Conservation (phyloP, 2,888 invertebrate genomes). For the Aphodius sticticus region DNA sequence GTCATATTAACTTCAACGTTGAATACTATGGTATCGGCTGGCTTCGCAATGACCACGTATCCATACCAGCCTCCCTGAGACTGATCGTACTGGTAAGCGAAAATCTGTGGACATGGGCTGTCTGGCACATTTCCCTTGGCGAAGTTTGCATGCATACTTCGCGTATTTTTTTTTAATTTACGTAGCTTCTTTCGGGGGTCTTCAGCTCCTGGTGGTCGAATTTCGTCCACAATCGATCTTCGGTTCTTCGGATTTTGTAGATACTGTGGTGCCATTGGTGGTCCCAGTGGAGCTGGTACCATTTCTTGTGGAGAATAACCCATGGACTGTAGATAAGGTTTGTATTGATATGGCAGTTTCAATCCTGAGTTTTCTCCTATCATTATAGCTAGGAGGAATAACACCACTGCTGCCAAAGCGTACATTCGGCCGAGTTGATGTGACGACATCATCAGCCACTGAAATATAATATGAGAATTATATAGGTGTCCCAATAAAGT, state of each 20-base stretch:
- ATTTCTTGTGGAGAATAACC: too few species aligned
- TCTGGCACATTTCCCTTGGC: neutral
- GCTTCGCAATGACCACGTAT: constrained; percentile 33
- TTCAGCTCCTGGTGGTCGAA: neutral
- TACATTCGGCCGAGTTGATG: neutral
- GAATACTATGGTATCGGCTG: neutral
- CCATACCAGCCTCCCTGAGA: constrained; percentile 37
- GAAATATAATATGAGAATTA: neutral
- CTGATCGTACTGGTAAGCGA: constrained; percentile 43
- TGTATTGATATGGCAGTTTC: too few species aligned
- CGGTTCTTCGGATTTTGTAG: neutral
- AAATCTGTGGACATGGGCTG: constrained; percentile 46
- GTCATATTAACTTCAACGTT: neutral
- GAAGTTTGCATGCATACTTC: neutral
- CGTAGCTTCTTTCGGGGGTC: neutral
- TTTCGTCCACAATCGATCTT: neutral
- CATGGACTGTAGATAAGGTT: too few species aligned
- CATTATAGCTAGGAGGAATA: neutral
- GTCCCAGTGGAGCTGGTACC: neutral
- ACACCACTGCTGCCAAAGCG: neutral
- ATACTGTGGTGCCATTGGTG: neutral
- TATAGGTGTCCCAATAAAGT: too few species aligned
- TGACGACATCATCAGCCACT: neutral
- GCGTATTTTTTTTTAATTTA: neutral
- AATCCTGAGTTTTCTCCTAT: neutral